These are phyloP conservation scores for Scaptomyza flava DNA, from an alignment of 2,888 invertebrate genomes.

Conservation along the genomic window DNA sequence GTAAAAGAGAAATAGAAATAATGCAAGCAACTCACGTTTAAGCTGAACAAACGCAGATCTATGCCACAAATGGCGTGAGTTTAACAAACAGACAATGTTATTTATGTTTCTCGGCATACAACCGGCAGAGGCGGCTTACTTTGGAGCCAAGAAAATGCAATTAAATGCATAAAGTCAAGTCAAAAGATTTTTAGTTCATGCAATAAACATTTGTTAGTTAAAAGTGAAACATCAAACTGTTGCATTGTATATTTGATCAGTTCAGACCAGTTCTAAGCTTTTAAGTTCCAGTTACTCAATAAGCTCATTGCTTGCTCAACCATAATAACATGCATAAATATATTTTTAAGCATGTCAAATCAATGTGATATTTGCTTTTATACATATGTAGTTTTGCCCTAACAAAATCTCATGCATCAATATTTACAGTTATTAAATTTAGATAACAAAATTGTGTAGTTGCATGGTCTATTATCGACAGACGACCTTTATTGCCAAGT, in stretches of 20 bases:
- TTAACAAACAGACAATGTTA: not conserved
- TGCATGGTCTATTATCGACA: constrained; percentile 10
- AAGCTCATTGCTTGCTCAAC: not conserved
- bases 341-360: not conserved
- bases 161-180: not conserved
- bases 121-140: not conserved
- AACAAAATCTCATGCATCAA: constrained; percentile 1
- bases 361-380: not conserved
- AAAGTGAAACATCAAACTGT: too few relatives aligned
- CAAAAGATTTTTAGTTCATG: not conserved
- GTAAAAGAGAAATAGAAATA: constrained; percentile 2
- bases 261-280: too few relatives aligned
- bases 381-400: not conserved
- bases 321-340: not conserved
- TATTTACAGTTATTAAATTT: not conserved
- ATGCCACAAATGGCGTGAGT: not conserved
- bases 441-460: constrained; percentile 1
- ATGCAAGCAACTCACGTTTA: not conserved
- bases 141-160: not conserved
- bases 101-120: not conserved
- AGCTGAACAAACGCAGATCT: not conserved
- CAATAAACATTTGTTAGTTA: not conserved
- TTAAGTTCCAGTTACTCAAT: not conserved
- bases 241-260: too few relatives aligned
- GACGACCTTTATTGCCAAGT: constrained; percentile 20